phyloP scores from a whole-genome alignment of 2,888 invertebrate genomes.

The Leucophora obtusa region DNA sequence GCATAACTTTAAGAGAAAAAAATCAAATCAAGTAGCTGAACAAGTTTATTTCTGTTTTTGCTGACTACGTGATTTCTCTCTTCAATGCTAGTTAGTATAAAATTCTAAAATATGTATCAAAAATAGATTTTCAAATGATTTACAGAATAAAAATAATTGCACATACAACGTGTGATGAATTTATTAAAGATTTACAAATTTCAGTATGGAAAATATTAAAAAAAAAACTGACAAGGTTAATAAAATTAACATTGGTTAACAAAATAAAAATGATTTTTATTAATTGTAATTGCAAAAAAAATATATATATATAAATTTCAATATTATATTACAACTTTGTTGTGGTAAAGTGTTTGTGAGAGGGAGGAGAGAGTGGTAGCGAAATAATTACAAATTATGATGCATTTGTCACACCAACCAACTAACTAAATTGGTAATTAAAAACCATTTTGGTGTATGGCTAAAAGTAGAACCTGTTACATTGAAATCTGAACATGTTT shows the following conservation, averaged over 20 bases:
- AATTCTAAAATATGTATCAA: neutral
- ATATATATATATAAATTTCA: neutral
- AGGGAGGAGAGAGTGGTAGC: neutral
- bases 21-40: neutral
- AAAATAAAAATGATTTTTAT: neutral
- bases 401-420: neutral
- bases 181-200: neutral
- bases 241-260: neutral
- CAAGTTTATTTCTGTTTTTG: neutral
- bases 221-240: neutral
- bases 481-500: conserved; percentile 2
- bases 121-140: neutral
- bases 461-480: conserved; percentile 18
- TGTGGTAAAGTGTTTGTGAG: neutral
- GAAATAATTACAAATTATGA: neutral
- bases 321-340: neutral
- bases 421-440: conserved; percentile 19
- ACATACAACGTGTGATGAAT: neutral
- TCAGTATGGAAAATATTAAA: neutral
- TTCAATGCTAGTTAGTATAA: neutral
- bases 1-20: neutral
- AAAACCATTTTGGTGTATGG: conserved; percentile 14
- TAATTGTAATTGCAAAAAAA: neutral
- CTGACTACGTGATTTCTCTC: neutral
- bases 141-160: neutral